phyloP scores from a whole-genome alignment of 2,888 invertebrate genomes.

The Archaeoteleia sp. region DNA sequence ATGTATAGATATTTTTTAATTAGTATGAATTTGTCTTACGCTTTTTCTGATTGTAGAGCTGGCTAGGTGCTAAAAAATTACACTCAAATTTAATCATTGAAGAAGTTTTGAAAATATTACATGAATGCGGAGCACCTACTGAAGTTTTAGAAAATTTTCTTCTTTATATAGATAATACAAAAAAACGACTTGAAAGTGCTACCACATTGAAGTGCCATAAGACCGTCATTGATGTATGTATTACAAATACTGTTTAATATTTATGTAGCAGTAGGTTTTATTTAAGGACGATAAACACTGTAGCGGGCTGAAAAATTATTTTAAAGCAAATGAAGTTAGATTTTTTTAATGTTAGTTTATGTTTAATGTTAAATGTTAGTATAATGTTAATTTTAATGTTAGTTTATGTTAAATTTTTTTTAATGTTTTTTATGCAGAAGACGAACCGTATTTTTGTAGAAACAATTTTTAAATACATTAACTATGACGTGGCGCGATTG shows the following conservation, averaged over 20 bases:
- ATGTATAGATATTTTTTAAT: slow-evolving; percentile 21
- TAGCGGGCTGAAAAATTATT: too few relatives aligned
- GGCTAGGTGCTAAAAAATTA: slow-evolving; percentile 75
- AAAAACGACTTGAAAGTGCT: slow-evolving; percentile 79
- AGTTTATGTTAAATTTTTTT: too few relatives aligned
- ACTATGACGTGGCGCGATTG: too few relatives aligned
- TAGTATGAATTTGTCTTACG: slow-evolving; percentile 9
- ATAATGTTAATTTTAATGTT: too few relatives aligned
- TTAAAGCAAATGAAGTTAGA: too few relatives aligned
- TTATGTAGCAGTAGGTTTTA: too few relatives aligned
- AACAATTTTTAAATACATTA: too few relatives aligned
- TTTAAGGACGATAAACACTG: too few relatives aligned
- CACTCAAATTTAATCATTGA: slow-evolving; percentile 74
- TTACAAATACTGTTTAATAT: slow-evolving; percentile 4
- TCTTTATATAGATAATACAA: slow-evolving; percentile 77
- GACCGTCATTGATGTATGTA: slow-evolving; percentile 79
- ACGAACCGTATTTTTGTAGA: too few relatives aligned
- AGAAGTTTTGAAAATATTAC: slow-evolving; percentile 74
- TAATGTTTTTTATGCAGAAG: too few relatives aligned
- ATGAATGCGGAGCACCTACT: slow-evolving; percentile 72
- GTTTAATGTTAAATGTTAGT: too few relatives aligned
- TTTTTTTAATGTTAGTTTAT: too few relatives aligned
- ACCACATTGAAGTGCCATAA: slow-evolving; percentile 81
- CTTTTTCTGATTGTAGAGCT: slow-evolving; percentile 67
- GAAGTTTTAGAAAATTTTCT: slow-evolving; percentile 77